Evolutionary conservation across 2,113 vertebrate genomes (phyloP), one percentile per base, ranked within the genome.

Genomic region (Pomatorhinus ruficollis): DNA sequence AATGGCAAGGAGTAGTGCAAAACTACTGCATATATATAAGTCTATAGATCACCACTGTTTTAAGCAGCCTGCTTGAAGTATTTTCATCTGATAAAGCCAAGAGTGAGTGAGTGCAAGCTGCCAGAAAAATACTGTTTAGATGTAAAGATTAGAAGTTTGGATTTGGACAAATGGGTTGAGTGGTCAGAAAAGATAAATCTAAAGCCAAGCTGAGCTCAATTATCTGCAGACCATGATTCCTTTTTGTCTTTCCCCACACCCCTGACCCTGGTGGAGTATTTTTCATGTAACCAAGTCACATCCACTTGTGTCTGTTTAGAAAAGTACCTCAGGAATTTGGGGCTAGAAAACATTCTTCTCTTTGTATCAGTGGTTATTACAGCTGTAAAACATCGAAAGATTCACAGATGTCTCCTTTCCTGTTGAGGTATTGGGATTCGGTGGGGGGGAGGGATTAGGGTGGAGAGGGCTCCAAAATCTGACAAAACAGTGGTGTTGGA

Each of bases 391-490:
- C 94, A 92, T 83, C 72, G 97, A 97, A 91, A 39, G 95, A 96
- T 97, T 97, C 91, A 95, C 96, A 98, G 96, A 97, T 98, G 96
- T 97, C 92, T 98, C 90, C 90, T 96, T 97, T 97, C 94, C 96
- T 84, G 68, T 80, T 76, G 97, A 96, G 87, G 86, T 96, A 71
- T 88, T 82, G 39, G 65, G 95, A 95, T 56, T 17, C 4, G 1
- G 49, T 54, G 12, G 12, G 9, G 15, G 22, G 89, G 63, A 88
- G 81, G 47, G 16, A 39, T 44, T 42, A 89, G 76, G 47, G 88
- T 90, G 53, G 45, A 57, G 23, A 42, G 28, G 25, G 56, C 44
- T 52, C 61, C 71, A 93, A 85, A 95, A 71, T 81, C 69, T 47
- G 53, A 95, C 89, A 89, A 86, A 77, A 44, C 65, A 5, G 2